A percentile compares a stretch with the other conserved stretches of the same genome.
Conservation (phyloP, 2,113 vertebrate genomes). For the Formicarius rufipectus region DNA sequence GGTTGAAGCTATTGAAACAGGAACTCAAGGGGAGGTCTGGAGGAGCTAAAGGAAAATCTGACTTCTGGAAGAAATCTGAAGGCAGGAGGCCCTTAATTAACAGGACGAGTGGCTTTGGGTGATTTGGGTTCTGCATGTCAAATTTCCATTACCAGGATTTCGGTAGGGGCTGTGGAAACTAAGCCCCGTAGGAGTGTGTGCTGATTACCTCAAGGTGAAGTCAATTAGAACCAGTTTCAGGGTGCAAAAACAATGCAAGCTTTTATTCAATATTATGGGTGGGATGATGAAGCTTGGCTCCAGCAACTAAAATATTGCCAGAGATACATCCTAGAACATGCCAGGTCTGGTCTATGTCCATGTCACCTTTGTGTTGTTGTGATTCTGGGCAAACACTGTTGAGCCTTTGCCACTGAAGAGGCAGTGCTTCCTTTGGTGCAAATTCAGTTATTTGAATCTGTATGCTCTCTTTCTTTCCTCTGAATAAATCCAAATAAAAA, state of each 20-base stretch:
- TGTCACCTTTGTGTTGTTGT: neutral
- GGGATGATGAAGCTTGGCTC: neutral
- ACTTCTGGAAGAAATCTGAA: slow-evolving; percentile 3
- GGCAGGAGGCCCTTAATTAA: neutral
- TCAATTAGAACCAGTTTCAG: neutral
- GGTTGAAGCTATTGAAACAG: neutral
- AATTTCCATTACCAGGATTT: neutral
- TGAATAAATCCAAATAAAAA: neutral
- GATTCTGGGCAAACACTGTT: neutral
- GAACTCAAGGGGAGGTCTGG: neutral
- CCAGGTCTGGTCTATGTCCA: neutral
- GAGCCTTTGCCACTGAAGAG: neutral
- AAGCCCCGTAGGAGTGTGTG: neutral
- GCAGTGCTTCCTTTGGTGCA: neutral
- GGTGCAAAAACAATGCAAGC: neutral
- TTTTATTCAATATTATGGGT: neutral
- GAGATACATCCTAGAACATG: accelerated
- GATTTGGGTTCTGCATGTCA: neutral
- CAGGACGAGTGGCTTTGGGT: neutral
- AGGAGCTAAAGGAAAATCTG: slow-evolving; percentile 30
- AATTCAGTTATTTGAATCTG: neutral
- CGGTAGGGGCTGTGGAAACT: neutral
- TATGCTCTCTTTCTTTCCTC: neutral
- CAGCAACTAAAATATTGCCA: neutral
- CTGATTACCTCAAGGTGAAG: neutral